Evolutionary conservation across 2,888 invertebrate genomes (phyloP), one percentile per base, ranked within the genome.

Genomic region (Carpatolechia fugitivella): DNA sequence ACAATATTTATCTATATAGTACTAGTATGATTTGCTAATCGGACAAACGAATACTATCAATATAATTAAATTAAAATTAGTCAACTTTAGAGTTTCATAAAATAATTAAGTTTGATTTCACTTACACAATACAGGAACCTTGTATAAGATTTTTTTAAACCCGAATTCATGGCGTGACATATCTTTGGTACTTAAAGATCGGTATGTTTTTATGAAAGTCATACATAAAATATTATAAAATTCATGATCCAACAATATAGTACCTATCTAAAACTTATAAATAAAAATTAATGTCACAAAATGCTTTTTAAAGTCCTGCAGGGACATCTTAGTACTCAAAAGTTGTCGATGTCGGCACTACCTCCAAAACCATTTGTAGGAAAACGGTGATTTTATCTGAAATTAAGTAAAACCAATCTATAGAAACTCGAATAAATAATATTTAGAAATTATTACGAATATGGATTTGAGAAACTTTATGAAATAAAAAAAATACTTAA

Each of bases 311-410:
- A 68, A 84, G 87, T 87, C 86, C 68, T 77, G 82, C 85, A 63
- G 65, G 76, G 85, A 85, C 86, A 76, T 56, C 60, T 71, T 76
- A 90, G 73, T 92, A 93, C 77, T 93, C 93, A 76, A 93, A 93
- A 50, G 91, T 94, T 62, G 94, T 93, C 68, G 96, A 94, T 58
- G 97, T 97, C 70, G 97, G 97, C 70, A 97, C 97, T 76, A 97
- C 97, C 86, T 97, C 96, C 80, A 97, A 91, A 76, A 95, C 91
- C 92, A 97, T 94, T 91, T 97, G 97, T 76, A 97, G 93, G 90
- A 97, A 97, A 72, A 96, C 94, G 65, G 97, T 97, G 66, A 97
- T 93, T 81, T 95, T 95, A 89, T 96, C 97, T 97, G 93, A 18
- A 91, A 80, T 16, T 10, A 18, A 29, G 29, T 7, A 29, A 29